Evolutionary conservation across 2,113 vertebrate species (phyloP).

Genomic region (Capra hircus): DNA sequence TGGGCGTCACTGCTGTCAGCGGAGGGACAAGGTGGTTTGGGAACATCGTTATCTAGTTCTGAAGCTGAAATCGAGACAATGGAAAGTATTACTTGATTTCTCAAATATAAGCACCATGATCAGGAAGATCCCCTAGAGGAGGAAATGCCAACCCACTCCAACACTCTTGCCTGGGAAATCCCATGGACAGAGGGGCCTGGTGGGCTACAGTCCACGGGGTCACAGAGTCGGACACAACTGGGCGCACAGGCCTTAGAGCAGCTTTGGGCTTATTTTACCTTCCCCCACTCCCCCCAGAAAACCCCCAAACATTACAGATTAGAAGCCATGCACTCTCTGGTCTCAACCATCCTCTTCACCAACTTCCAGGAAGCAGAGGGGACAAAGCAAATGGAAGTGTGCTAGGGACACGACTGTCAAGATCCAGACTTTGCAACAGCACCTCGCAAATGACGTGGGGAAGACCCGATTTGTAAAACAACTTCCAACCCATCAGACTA

Average conservation of each 20-base stretch:
- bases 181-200: background rate
- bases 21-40: constrained; percentile 84
- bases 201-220: background rate
- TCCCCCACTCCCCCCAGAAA: background rate
- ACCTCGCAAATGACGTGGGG: accelerated
- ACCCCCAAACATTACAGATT: background rate
- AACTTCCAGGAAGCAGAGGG: background rate
- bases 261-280: background rate
- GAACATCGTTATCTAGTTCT: constrained; percentile 86
- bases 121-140: background rate
- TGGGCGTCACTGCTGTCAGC: constrained; percentile 83
- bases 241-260: background rate
- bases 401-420: background rate
- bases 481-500: background rate
- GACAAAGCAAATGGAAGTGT: accelerated
- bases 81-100: background rate
- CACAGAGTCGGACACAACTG: background rate
- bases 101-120: background rate
- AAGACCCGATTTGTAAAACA: background rate
- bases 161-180: background rate
- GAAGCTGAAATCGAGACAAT: constrained; percentile 79
- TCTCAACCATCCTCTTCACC: background rate
- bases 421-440: background rate
- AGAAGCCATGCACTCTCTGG: background rate
- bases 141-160: background rate